Percentiles rank a stretch among this genome's conserved stretches.
phyloP scores from a whole-genome alignment of 2,888 invertebrate species.

The Amblyjoppa proteus region DNA sequence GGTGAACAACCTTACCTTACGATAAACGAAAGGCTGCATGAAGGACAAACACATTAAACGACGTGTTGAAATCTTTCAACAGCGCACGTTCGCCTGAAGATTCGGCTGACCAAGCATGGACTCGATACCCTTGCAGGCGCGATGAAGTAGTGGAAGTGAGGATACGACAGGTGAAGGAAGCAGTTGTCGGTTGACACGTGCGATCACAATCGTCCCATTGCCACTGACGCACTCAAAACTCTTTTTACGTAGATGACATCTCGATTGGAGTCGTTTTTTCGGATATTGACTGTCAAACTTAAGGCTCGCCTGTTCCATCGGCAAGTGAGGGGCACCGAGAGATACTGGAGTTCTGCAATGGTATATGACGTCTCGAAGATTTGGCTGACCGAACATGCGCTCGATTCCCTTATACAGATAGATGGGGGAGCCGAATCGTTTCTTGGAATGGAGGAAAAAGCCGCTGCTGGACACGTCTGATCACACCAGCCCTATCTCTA shows the following conservation, averaged over 20 bases:
- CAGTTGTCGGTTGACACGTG: background rate
- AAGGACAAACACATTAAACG: background rate
- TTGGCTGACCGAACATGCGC: conserved; percentile 39
- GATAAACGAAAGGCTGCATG: background rate
- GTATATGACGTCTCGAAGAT: conserved; percentile 6
- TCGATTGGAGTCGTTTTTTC: background rate
- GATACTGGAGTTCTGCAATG: background rate
- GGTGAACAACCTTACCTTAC: no score
- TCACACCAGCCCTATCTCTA: conserved; percentile 67
- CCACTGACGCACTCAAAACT: background rate
- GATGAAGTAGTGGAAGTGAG: background rate
- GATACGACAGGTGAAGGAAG: background rate
- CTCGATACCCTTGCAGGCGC: background rate
- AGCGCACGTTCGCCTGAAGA: background rate
- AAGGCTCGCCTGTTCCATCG: background rate
- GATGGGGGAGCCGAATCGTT: background rate
- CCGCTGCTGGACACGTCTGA: conserved; percentile 50
- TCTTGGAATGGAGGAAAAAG: background rate
- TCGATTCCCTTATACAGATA: conserved; percentile 33
- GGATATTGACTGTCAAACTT: background rate
- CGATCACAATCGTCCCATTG: background rate
- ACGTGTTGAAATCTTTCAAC: background rate
- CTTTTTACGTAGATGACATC: background rate
- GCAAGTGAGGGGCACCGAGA: background rate
- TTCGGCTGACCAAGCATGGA: background rate